Percentiles rank a stretch among this genome's conserved stretches.
These are phyloP conservation scores for Buathra laborator DNA, from an alignment of 2,888 invertebrate genomes.

Conservation along the genomic window DNA sequence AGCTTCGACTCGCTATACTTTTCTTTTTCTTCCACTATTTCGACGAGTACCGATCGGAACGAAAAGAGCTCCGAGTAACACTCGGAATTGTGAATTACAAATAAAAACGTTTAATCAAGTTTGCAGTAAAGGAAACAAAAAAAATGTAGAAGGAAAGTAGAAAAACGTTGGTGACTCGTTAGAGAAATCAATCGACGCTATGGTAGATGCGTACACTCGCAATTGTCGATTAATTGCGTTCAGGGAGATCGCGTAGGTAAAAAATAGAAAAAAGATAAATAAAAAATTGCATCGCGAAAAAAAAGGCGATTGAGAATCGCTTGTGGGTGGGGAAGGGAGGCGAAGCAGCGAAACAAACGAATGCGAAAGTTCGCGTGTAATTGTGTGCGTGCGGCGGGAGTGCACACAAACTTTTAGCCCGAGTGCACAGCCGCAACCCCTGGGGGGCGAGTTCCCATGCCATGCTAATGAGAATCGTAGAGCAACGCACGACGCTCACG, in stretches of 20 bases:
- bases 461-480: slow-evolving; percentile 76
- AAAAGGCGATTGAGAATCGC: slow-evolving; percentile 24
- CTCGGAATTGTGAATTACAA: slow-evolving; percentile 11
- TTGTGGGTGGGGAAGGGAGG: not conserved
- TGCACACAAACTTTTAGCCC: slow-evolving; percentile 36
- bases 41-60: slow-evolving; percentile 1
- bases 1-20: slow-evolving; percentile 17
- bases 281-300: not conserved
- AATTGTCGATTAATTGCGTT: slow-evolving; percentile 22
- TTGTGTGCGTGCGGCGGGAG: slow-evolving; percentile 35
- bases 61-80: not conserved
- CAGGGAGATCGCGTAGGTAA: not conserved
- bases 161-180: slow-evolving; percentile 46
- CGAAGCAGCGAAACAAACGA: not conserved
- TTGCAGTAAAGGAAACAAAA: slow-evolving; percentile 25
- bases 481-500: slow-evolving; percentile 28
- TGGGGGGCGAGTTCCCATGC: slow-evolving; percentile 70
- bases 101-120: slow-evolving; percentile 12
- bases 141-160: slow-evolving; percentile 11
- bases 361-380: slow-evolving; percentile 38
- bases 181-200: slow-evolving; percentile 21
- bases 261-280: not conserved
- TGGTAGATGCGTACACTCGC: not conserved
- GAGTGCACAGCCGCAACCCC: slow-evolving; percentile 43
- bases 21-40: not conserved